Base-by-base conservation (phyloP, 2,113 vertebrate species). In the Siniperca chuatsi region DNA sequence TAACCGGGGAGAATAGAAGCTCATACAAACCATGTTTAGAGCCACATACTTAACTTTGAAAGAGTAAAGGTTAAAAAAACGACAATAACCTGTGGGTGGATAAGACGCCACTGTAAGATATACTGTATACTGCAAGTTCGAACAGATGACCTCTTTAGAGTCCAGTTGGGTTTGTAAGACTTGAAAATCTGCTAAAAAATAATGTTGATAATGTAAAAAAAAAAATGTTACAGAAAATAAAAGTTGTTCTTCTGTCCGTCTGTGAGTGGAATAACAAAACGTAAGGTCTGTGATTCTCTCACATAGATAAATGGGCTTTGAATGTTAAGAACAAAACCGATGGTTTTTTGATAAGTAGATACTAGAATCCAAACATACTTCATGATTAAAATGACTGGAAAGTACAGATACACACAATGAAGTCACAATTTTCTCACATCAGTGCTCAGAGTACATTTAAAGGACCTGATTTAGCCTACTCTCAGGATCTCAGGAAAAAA, bases 151-250 rank as follows among this genome's bases (percentile, higher is more conserved):
- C 65, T 87, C 67, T 64, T 66, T 44, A 42, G 58, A 75, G 44
- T 75, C 48, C 37, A 65, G 15, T 9, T 67, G 48, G 66, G 29
- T 75, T 74, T 66, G 4, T 33, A 23, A 61, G 37, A 58, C 20
- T 79, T 77, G 84, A 60, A 75, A 66, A 85, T 55, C 20, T 75
- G 69, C 75, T 72, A 74, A 71, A 81, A 78, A 72, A 37, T 29
- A 1, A 29, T 29, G 5, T 70, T 65, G 15, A 40, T 23, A 54
- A 64, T 71, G 16, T 65, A 54, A 50, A 84, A 61, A 23, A 23
- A n/a, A 60, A 73, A 23, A 29, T 18, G 18, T 13, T 60, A 74
- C 8, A 50, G 35, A 44, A 73, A 54, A 50, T 23, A 61, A 18
- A 74, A 21, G 29, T 37, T 80, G 37, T 68, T 33, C 3, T 48